A percentile compares a stretch with the other conserved stretches of the same genome.
Conservation (phyloP, 2,113 vertebrate genomes). For the Passer domesticus region DNA sequence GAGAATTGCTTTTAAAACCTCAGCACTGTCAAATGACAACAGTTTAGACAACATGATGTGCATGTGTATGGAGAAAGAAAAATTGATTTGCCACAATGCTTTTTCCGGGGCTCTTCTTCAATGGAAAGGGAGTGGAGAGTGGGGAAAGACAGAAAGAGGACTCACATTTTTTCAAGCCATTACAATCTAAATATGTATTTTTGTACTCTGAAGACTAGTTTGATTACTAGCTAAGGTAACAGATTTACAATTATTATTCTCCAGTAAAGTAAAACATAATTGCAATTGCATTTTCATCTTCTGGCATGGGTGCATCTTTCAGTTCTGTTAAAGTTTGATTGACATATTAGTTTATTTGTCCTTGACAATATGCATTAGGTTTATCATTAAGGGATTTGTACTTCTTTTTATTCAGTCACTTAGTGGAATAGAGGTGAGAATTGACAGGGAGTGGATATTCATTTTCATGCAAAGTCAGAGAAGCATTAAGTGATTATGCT, state of each 20-base stretch:
- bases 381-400: conserved; percentile 68
- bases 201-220: conserved; percentile 36
- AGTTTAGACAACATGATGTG: conserved; percentile 18
- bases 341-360: conserved; percentile 69
- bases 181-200: conserved; percentile 42
- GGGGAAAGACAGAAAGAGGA: background rate
- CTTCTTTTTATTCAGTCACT: conserved; percentile 63
- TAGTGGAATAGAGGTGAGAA: conserved; percentile 70
- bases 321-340: conserved; percentile 59
- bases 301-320: conserved; percentile 56
- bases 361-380: conserved; percentile 60
- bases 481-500: conserved; percentile 72
- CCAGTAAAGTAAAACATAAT: conserved; percentile 66
- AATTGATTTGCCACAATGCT: conserved; percentile 14
- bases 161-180: conserved; percentile 4
- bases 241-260: conserved; percentile 61
- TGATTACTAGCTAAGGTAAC: conserved; percentile 65
- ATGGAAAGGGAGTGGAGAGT: background rate
- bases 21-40: background rate
- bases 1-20: conserved; percentile 8
- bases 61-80: background rate
- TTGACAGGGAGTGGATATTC: conserved; percentile 73
- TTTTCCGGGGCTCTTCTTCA: conserved; percentile 16
- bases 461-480: conserved; percentile 70
- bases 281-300: conserved; percentile 53